Conservation (phyloP, 1,140 invertebrate genomes). For the Pseudomyrmex sp. region DNA sequence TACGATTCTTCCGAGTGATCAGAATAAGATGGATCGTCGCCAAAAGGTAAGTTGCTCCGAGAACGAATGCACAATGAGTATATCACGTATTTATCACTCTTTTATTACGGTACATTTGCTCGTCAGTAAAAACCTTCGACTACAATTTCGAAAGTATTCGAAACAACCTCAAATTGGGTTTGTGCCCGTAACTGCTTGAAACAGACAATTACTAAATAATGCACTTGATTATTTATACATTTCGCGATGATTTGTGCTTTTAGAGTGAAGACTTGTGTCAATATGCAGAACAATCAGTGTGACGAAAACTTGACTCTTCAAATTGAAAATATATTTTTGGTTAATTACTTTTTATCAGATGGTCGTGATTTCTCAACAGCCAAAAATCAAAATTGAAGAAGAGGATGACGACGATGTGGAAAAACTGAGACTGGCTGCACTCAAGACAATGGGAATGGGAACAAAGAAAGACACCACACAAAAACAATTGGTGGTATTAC, state of each 20-base stretch:
- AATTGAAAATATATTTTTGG: not conserved
- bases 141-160: not conserved
- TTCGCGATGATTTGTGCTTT: not conserved
- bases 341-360: slow-evolving; percentile 60
- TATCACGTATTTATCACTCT: too few species aligned
- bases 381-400: slow-evolving; percentile 75
- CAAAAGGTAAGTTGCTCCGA: slow-evolving; percentile 69
- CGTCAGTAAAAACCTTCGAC: not conserved
- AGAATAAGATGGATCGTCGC: slow-evolving; percentile 78
- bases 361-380: slow-evolving; percentile 63
- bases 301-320: not conserved
- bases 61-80: not conserved
- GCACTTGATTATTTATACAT: not conserved
- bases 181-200: not conserved
- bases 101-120: too few species aligned
- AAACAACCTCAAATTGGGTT: not conserved
- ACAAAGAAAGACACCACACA: slow-evolving; percentile 65
- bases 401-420: slow-evolving; percentile 84
- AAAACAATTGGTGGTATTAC: slow-evolving; percentile 52
- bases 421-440: slow-evolving; percentile 80
- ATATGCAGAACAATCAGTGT: not conserved
- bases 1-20: slow-evolving; percentile 68
- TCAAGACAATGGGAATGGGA: slow-evolving; percentile 78
- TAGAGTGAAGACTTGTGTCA: not conserved
- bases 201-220: not conserved